Conservation (phyloP, 2,113 vertebrate genomes). For the Atherinomorus stipes region DNA sequence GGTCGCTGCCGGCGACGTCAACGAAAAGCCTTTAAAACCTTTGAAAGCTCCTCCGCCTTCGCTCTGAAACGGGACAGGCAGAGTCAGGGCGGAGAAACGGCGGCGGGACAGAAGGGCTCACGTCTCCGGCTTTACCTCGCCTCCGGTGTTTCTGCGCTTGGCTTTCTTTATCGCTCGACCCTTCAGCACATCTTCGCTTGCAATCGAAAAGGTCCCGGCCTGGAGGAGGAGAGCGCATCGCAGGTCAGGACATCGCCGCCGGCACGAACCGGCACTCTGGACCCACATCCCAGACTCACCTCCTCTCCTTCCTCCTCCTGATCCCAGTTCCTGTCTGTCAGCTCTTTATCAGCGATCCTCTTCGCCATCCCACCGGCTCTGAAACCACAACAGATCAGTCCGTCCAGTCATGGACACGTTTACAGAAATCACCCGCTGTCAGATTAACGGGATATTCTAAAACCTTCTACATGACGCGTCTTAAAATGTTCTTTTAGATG, state of each 20-base stretch:
- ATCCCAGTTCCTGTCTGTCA: slow-evolving; percentile 98
- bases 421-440: too few species aligned
- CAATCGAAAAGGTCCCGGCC: slow-evolving; percentile 94
- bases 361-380: slow-evolving; percentile 89
- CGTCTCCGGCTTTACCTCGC: slow-evolving; percentile 76
- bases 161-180: slow-evolving; percentile 95
- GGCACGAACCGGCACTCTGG: not conserved
- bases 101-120: too few species aligned
- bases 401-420: too few species aligned
- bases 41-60: slow-evolving; percentile 90
- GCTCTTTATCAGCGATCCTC: slow-evolving; percentile 95
- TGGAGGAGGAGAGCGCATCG: slow-evolving; percentile 47
- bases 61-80: slow-evolving; percentile 73
- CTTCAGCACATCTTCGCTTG: slow-evolving; percentile 94
- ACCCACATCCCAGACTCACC: slow-evolving; percentile 71
- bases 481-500: too few species aligned
- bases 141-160: slow-evolving; percentile 86
- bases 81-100: not conserved
- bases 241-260: not conserved
- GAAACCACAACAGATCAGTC: not conserved
- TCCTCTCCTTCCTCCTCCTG: slow-evolving; percentile 97
- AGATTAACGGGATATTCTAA: too few species aligned
- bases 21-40: slow-evolving; percentile 89
- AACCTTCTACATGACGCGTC: too few species aligned
- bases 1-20: slow-evolving; percentile 61